These are phyloP conservation scores for Actinernus sp. DNA, from an alignment of 92 coral and sea anemone species.

Conservation along the genomic window DNA sequence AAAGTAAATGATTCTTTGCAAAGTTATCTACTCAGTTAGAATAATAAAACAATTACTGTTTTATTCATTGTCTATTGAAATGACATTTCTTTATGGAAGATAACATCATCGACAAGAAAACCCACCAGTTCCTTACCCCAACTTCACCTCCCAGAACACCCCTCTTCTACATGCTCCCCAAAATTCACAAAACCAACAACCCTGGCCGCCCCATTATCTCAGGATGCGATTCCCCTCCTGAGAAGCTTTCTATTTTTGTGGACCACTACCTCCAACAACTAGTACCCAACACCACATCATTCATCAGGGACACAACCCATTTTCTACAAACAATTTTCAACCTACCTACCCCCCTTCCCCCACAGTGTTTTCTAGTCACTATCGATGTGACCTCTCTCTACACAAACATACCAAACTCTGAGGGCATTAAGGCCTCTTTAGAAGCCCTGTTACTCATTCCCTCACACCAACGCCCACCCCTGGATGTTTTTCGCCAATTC, in stretches of 20 bases:
- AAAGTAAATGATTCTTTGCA: too few relatives aligned
- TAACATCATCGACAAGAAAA: slow-evolving; percentile 5
- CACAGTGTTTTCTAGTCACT: slow-evolving; percentile 16
- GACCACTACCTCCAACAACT: slow-evolving; percentile 47
- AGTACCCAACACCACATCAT: slow-evolving; percentile 24
- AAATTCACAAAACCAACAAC: slow-evolving; percentile 31
- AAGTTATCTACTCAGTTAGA: too few relatives aligned
- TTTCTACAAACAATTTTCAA: slow-evolving; percentile 33
- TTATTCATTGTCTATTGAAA: too few relatives aligned
- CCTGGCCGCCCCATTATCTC: slow-evolving; percentile 30
- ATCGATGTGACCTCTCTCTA: slow-evolving; percentile 39
- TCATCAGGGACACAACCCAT: slow-evolving; percentile 52
- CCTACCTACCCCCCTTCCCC: slow-evolving; percentile 37
- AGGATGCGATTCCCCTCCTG: slow-evolving; percentile 38
- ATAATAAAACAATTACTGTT: too few relatives aligned
- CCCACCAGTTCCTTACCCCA: slow-evolving; percentile 13
- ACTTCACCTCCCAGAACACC: slow-evolving; percentile 12
- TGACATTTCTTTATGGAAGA: too few relatives aligned
- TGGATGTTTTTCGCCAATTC: too few relatives aligned
- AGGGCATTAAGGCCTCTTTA: slow-evolving; percentile 33
- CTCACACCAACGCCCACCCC: neutral
- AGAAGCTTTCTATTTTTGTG: slow-evolving; percentile 20
- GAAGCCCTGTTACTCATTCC: slow-evolving; percentile 2
- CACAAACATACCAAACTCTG: slow-evolving; percentile 39
- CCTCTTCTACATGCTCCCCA: slow-evolving; percentile 41